phyloP scores from a whole-genome alignment of 92 coral and sea anemone genomes.

The Porites divaricata region DNA sequence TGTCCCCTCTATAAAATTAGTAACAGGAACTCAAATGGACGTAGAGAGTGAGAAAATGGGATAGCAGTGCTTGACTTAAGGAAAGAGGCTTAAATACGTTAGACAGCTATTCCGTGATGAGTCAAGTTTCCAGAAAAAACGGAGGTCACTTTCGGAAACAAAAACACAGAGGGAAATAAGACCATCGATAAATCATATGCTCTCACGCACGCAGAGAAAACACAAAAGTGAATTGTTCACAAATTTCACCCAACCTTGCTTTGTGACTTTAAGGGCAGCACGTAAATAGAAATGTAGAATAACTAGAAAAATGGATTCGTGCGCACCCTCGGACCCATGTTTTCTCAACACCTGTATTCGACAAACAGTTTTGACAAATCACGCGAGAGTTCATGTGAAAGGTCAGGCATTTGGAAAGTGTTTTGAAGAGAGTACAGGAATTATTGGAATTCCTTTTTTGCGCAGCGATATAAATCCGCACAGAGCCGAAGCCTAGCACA shows the following conservation, averaged over 20 bases:
- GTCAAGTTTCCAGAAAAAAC: constrained; percentile 28
- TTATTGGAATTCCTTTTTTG: constrained; percentile 31
- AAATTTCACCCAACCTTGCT: not conserved
- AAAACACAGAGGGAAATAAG: not conserved
- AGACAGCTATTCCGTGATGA: constrained; percentile 29
- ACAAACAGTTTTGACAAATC: constrained; percentile 17
- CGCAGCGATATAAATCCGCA: constrained; percentile 32
- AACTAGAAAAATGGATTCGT: not conserved
- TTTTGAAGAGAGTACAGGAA: constrained; percentile 29
- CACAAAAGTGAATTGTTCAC: not conserved
- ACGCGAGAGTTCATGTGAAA: constrained; percentile 52
- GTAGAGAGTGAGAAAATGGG: constrained; percentile 17
- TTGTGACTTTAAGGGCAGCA: not conserved
- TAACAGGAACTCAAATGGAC: constrained; percentile 27
- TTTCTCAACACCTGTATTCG: constrained; percentile 28
- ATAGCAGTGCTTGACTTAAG: constrained; percentile 32
- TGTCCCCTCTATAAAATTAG: constrained; percentile 17
- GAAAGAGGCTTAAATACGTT: constrained; percentile 29
- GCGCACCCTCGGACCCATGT: constrained; percentile 8
- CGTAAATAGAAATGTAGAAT: not conserved
- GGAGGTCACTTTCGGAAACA: constrained; percentile 35
- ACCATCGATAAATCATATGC: not conserved
- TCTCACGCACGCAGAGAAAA: constrained; percentile 36
- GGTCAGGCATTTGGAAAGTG: constrained; percentile 36
- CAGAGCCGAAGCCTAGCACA: not conserved